Base-by-base conservation (phyloP, 2,113 vertebrate species). In the Brachyhypopomus gauderio region DNA sequence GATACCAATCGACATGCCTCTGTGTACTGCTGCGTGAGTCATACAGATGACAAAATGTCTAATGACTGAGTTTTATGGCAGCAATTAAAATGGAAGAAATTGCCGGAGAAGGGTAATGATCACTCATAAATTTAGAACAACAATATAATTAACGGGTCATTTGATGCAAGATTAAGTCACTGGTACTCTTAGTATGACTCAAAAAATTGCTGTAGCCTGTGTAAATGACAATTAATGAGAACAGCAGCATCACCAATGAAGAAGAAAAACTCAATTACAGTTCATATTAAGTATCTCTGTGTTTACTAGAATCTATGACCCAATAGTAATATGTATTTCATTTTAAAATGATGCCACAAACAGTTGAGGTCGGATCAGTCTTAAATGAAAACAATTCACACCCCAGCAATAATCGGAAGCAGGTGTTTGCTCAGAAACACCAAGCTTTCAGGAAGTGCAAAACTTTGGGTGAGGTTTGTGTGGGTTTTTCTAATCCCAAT, bases 101-200 rank as follows among this genome's bases (percentile, higher is more conserved):
- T 60, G 76, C 41, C 60, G 34, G 59, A 75, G 77, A 75, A 56
- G 34, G 63, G 19, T 73, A 60, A 82, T 76, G 77, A 79, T 52
- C 27, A 34, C 72, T 64, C 70, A 58, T 83, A 75, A 73, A 75
- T 75, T 70, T 60, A 73, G 22, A 78, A 79, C 71, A 70, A 79
- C 77, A 83, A 75, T 69, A 79, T 75, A 79, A 79, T 79, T 55
- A 70, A 79, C 27, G 55, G 72, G 71, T 75, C 62, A 63, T 83
- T 79, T 60, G 60, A 75, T n/a, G 27, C 45, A 41, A 59, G 45
- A 81, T 75, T 52, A 52, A 64, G 23, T 64, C 22, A 63, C 38
- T 76, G n/a, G 38, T 52, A 1, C 45, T 52, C 12, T 52, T 52
- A 52, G 8, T 52, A 52, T 52, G 45, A 52, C 45, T 52, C 45